These are phyloP conservation scores for Chaunax sp. DNA, from an alignment of 2,797 vertebrate species.

Conservation along the genomic window DNA sequence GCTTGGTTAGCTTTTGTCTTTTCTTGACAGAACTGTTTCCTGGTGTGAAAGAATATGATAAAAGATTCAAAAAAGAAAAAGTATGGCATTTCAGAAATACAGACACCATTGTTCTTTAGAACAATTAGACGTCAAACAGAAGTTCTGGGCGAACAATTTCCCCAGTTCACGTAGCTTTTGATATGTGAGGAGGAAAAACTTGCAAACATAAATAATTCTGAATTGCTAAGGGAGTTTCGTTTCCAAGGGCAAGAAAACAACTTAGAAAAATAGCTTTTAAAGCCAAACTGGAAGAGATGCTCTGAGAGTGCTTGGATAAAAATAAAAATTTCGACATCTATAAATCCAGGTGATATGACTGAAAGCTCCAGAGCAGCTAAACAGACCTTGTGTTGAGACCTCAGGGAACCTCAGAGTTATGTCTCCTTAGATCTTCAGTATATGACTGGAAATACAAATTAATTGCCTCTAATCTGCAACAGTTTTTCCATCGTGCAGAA, in stretches of 20 bases:
- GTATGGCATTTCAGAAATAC: slow-evolving; percentile 14
- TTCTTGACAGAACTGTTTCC: slow-evolving; percentile 42
- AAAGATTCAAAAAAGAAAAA: slow-evolving; percentile 15
- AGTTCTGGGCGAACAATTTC: slow-evolving; percentile 3
- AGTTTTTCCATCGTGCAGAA: slow-evolving; percentile 20
- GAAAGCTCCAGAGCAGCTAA: too few relatives aligned
- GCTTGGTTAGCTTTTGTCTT: slow-evolving; percentile 38
- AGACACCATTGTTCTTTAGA: slow-evolving; percentile 12
- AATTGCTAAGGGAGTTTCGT: background rate
- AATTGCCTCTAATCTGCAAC: slow-evolving; percentile 1
- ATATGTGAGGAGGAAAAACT: background rate
- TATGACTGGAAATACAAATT: too few relatives aligned
- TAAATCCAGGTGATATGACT: background rate
- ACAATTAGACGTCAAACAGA: slow-evolving; percentile 15
- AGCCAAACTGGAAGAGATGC: too few relatives aligned
- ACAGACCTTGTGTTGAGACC: too few relatives aligned
- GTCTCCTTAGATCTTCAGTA: too few relatives aligned
- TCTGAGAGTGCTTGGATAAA: too few relatives aligned
- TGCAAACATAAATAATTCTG: background rate
- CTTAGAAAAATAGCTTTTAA: too few relatives aligned
- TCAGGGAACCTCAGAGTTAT: too few relatives aligned
- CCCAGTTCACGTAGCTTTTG: slow-evolving; percentile 1
- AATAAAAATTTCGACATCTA: too few relatives aligned
- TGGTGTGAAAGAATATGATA: slow-evolving; percentile 23
- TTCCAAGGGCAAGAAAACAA: too few relatives aligned